A percentile compares a stretch with the other conserved stretches of the same genome.
Conservation (phyloP, 2,797 vertebrate genomes). For the Gymnoscopelus microlampas region DNA sequence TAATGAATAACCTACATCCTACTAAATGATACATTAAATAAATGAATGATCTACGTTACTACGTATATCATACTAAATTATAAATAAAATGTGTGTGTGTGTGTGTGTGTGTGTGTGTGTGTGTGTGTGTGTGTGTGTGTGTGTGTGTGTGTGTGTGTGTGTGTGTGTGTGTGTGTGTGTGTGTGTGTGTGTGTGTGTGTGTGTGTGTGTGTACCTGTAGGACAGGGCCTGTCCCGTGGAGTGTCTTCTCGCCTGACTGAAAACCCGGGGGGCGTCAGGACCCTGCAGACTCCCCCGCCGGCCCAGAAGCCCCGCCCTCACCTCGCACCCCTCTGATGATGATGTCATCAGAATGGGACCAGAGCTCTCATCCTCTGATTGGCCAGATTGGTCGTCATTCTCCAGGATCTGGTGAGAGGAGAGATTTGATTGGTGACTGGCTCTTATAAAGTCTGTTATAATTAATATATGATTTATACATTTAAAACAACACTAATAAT, state of each 20-base stretch:
- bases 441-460: not conserved
- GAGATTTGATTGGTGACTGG: not conserved
- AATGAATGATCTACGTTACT: too few species aligned
- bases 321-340: constrained; percentile 62
- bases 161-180: not conserved
- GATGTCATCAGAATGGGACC: constrained; percentile 35
- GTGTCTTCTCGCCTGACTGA: constrained; percentile 69
- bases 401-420: constrained; percentile 75
- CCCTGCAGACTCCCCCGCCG: constrained; percentile 71
- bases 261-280: constrained; percentile 69
- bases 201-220: constrained; percentile 59
- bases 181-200: constrained; percentile 2
- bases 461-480: not conserved
- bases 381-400: constrained; percentile 77
- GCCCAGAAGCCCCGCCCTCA: constrained; percentile 48
- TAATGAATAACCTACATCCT: too few species aligned
- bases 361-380: constrained; percentile 58
- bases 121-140: not conserved
- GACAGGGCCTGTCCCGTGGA: constrained; percentile 70
- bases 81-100: not conserved
- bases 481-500: too few species aligned
- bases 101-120: not conserved
- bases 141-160: not conserved
- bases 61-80: too few species aligned
- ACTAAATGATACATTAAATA: too few species aligned